These are phyloP conservation scores for Cephus cinctus DNA, from an alignment of 1,140 invertebrate species.

Conservation along the genomic window DNA sequence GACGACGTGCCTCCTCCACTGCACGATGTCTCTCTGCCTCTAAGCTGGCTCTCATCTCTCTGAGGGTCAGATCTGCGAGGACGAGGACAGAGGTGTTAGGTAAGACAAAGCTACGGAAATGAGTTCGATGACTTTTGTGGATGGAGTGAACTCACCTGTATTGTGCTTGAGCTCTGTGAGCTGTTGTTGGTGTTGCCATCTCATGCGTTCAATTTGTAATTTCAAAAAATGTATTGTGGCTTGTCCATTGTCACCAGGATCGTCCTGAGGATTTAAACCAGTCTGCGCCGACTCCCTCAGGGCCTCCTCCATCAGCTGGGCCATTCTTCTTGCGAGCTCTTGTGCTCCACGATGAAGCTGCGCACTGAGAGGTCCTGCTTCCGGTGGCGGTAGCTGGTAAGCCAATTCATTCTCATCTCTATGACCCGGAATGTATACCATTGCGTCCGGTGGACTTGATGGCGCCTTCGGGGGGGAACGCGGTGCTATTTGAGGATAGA, in stretches of 20 bases:
- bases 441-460: constrained; percentile 22
- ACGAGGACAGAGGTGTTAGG: not conserved
- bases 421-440: constrained; percentile 31
- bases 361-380: constrained; percentile 54
- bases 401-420: constrained; percentile 16
- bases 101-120: not conserved
- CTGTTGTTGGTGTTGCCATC: constrained; percentile 66
- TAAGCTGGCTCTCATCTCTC: constrained; percentile 66
- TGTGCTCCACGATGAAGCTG: constrained; percentile 42
- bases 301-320: constrained; percentile 45
- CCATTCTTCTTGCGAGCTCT: constrained; percentile 43
- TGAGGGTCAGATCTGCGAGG: constrained; percentile 54
- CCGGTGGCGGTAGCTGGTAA: constrained; percentile 44
- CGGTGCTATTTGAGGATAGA: constrained; percentile 19
- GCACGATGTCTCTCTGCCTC: constrained; percentile 66
- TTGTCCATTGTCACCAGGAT: constrained; percentile 44
- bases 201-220: constrained; percentile 65
- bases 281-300: constrained; percentile 40
- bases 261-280: constrained; percentile 21
- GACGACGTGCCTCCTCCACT: constrained; percentile 61
- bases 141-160: constrained; percentile 48
- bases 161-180: constrained; percentile 65
- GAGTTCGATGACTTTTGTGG: not conserved
- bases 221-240: constrained; percentile 60
- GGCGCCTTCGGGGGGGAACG: constrained; percentile 12